A percentile compares a stretch with the other conserved stretches of the same genome.
Evolutionary conservation across 2,797 vertebrate genomes (phyloP).

Genomic region (Chelon labrosus): DNA sequence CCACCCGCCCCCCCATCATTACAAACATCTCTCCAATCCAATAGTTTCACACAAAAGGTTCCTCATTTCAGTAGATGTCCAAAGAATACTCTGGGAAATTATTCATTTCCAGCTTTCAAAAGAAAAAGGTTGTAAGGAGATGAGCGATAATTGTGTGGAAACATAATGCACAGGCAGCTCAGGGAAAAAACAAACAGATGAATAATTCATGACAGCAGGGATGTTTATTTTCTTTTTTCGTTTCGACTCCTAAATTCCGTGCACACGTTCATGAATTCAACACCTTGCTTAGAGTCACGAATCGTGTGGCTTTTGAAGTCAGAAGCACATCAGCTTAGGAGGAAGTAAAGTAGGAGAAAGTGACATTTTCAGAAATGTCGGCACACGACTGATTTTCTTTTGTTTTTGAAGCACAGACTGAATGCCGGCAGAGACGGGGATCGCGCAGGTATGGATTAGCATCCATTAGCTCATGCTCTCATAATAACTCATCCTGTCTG

Average conservation of each 20-base stretch:
- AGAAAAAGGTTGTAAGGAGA: conserved; percentile 12
- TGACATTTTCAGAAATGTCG: conserved; percentile 17
- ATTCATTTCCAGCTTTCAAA: conserved; percentile 7
- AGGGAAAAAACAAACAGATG: conserved; percentile 7
- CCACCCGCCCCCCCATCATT: neutral
- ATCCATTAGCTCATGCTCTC: conserved; percentile 1
- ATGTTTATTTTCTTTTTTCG: neutral
- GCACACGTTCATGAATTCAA: neutral
- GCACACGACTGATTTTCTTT: neutral
- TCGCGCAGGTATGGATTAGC: conserved; percentile 2
- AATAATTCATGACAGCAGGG: conserved; percentile 32
- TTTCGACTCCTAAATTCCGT: neutral
- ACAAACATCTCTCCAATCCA: conserved; percentile 3
- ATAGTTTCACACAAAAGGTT: conserved; percentile 6
- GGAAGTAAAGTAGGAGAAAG: neutral
- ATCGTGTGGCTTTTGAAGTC: conserved; percentile 10
- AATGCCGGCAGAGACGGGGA: neutral
- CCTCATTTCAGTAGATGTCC: conserved; percentile 4
- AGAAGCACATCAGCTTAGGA: neutral
- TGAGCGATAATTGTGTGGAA: conserved; percentile 23
- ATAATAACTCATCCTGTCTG: neutral
- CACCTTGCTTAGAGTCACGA: conserved; percentile 4
- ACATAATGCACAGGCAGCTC: neutral
- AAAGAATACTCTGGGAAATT: neutral
- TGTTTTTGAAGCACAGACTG: neutral